phyloP scores from a whole-genome alignment of 1,140 invertebrate species.

The Drosophila kikkawai region DNA sequence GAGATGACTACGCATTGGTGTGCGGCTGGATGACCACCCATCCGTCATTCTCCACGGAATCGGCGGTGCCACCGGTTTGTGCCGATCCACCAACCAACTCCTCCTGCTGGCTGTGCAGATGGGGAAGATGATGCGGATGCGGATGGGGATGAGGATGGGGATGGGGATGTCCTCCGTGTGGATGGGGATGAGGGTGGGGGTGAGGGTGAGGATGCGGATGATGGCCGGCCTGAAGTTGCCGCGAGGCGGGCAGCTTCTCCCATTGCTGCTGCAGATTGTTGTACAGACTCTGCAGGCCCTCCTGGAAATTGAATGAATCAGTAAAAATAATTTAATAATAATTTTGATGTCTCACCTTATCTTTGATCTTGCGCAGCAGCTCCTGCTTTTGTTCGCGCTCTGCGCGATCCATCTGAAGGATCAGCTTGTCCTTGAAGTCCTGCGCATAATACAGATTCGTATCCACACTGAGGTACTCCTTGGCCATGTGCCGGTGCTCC shows the following conservation, averaged over 20 bases:
- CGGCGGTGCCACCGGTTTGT: slow-evolving; percentile 9
- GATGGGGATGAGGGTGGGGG: neutral
- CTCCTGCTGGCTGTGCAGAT: slow-evolving; percentile 20
- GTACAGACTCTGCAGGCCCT: slow-evolving; percentile 67
- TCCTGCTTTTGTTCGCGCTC: slow-evolving; percentile 75
- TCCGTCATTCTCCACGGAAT: slow-evolving; percentile 59
- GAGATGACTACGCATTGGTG: slow-evolving; percentile 45
- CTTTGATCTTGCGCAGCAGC: slow-evolving; percentile 72
- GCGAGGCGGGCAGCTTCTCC: slow-evolving; percentile 58
- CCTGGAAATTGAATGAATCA: slow-evolving; percentile 23
- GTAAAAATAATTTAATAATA: too few species aligned
- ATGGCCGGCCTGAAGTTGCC: slow-evolving; percentile 39
- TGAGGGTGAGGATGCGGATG: slow-evolving; percentile 1
- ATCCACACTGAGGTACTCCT: slow-evolving; percentile 90
- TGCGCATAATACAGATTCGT: slow-evolving; percentile 79
- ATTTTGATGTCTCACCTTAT: slow-evolving; percentile 38
- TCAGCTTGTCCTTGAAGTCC: slow-evolving; percentile 76
- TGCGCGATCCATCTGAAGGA: slow-evolving; percentile 73
- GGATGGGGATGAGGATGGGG: slow-evolving; percentile 5
- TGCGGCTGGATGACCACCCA: slow-evolving; percentile 73
- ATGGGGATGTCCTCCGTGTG: neutral
- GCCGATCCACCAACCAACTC: slow-evolving; percentile 6
- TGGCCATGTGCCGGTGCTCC: slow-evolving; percentile 92
- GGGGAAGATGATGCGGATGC: slow-evolving; percentile 4
- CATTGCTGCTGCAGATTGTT: slow-evolving; percentile 75